These are phyloP conservation scores for Pseudanteris insignis DNA, from an alignment of 2,888 invertebrate species.

Conservation along the genomic window DNA sequence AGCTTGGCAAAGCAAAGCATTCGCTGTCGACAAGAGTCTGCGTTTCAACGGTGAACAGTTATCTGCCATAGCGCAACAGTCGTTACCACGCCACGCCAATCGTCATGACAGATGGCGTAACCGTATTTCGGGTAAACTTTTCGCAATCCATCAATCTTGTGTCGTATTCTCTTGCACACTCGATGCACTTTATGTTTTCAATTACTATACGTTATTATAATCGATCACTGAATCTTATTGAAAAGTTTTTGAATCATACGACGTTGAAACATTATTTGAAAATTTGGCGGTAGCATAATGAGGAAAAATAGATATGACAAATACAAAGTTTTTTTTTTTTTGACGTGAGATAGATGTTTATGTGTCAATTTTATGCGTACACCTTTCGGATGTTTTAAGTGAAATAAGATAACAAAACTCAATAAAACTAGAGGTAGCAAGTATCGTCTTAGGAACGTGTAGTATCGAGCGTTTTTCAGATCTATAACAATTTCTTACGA, in stretches of 20 bases:
- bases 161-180: slow-evolving; percentile 22
- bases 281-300: too few species aligned
- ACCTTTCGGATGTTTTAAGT: too few species aligned
- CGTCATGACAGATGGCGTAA: slow-evolving; percentile 43
- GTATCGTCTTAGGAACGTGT: too few species aligned
- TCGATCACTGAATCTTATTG: slow-evolving; percentile 12
- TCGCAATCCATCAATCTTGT: slow-evolving; percentile 33
- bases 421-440: too few species aligned
- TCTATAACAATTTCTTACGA: too few species aligned
- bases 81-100: slow-evolving; percentile 41
- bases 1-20: not conserved
- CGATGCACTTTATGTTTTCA: slow-evolving; percentile 18
- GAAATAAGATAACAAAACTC: too few species aligned
- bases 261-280: not conserved
- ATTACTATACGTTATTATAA: slow-evolving; percentile 22
- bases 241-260: not conserved
- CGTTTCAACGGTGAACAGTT: slow-evolving; percentile 32
- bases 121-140: slow-evolving; percentile 37
- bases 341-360: too few species aligned
- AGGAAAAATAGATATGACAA: too few species aligned
- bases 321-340: too few species aligned
- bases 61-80: slow-evolving; percentile 45
- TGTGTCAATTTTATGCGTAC: not conserved
- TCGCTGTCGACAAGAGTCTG: slow-evolving; percentile 35
- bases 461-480: too few species aligned